phyloP scores from a whole-genome alignment of 2,113 vertebrate species.

The Cyanocitta stelleri region DNA sequence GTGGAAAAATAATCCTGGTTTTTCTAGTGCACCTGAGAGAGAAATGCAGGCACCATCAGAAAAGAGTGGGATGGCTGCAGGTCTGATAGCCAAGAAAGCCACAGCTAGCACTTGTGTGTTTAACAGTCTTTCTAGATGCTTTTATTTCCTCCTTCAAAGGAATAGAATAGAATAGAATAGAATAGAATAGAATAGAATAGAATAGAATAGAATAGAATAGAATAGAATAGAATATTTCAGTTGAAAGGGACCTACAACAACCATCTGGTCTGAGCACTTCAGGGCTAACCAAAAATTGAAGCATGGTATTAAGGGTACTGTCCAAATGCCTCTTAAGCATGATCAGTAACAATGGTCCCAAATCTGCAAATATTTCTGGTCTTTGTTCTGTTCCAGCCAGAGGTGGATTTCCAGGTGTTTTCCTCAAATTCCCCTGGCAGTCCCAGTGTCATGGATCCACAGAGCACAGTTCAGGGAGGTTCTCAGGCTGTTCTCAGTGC shows the following conservation, averaged over 20 bases:
- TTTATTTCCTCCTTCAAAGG: not conserved
- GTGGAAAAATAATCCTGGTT: not conserved
- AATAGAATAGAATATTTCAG: not conserved
- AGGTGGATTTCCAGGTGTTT: not conserved
- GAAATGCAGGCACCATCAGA: not conserved
- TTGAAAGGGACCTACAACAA: not conserved
- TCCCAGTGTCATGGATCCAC: not conserved
- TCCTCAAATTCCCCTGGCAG: not conserved
- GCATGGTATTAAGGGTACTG: not conserved
- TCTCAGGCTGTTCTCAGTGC: not conserved
- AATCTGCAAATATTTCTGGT: not conserved
- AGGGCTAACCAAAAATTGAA: not conserved
- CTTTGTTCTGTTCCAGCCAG: not conserved
- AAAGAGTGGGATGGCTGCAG: not conserved
- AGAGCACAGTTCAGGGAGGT: not conserved
- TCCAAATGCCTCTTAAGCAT: not conserved
- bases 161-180: not conserved
- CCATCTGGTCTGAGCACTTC: not conserved
- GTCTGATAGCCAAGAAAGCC: not conserved
- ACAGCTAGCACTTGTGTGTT: not conserved
- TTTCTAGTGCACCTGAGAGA: accelerated
- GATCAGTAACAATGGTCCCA: not conserved
- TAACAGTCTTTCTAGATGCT: not conserved
- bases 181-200: not conserved
- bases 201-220: not conserved